Base-by-base conservation (phyloP, 2,797 vertebrate species). In the Chiloscyllium punctatum region DNA sequence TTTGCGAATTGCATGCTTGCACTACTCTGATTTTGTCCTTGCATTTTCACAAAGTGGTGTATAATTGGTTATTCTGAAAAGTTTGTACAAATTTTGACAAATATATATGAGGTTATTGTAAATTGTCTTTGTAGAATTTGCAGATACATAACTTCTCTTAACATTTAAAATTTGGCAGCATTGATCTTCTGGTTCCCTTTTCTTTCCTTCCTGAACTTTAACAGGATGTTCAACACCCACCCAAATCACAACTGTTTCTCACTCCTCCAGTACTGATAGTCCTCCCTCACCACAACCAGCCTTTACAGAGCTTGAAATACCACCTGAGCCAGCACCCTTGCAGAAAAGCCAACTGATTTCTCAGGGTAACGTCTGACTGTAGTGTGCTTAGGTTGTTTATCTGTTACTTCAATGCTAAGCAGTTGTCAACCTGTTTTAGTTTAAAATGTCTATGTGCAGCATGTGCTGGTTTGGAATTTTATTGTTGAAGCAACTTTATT, bases 241-340 rank as follows among this genome's bases (percentile, higher is more conserved):
- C 71, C 94, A 95, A 95, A 95, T 95, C 94, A 95, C 94, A 95
- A 95, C 94, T 74, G 94, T 95, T 74, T 95, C 94, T 95, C 94
- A 95, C 96, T 98, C 98, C 97, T 98, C 98, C 97, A 98, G 98
- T 96, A 98, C 98, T 97, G 98, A 97, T 94, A 98, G 98, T 96
- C 98, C 98, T 97, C 98, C 98, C 96, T 98, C 98, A 97, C 98
- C 98, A 97, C 98, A 98, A 97, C 98, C 98, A 57, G 96, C 92
- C 79, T 97, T 97, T 96, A 97, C 98, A 97, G 98, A 98, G 96
- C 98, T 97, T 97, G 98, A 98, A 97, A 96, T 97, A 97, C 97
- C 94, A 77, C 72, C 94, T n/a, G 94, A 95, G 33, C 94, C 94
- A 72, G 94, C 94, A 95, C 69, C 97, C 97, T 98, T 97, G 96